phyloP scores from a whole-genome alignment of 1,140 invertebrate genomes.

The Bombus sibiricus region DNA sequence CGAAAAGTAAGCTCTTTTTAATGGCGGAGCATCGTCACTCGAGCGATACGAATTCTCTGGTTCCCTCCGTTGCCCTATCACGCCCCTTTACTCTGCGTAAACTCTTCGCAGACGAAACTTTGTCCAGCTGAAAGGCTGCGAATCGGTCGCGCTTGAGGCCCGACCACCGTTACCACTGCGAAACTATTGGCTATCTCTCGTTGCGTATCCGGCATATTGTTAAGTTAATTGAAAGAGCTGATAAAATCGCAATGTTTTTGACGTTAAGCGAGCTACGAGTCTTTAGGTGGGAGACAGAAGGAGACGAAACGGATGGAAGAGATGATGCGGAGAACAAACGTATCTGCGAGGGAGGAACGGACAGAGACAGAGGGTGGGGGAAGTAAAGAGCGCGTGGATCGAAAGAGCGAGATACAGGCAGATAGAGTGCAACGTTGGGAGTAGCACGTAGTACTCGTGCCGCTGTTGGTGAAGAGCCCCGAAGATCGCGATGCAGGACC shows the following conservation, averaged over 20 bases:
- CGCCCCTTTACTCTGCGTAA: background rate
- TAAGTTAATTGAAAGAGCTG: constrained; percentile 75
- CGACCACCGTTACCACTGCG: constrained; percentile 35
- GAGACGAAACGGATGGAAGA: constrained; percentile 12
- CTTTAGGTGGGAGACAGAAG: constrained; percentile 42
- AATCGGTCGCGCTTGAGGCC: background rate
- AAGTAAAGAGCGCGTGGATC: constrained; percentile 1
- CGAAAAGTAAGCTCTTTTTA: constrained; percentile 69
- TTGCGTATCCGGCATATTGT: constrained; percentile 75
- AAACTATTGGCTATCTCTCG: constrained; percentile 70
- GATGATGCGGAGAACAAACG: background rate
- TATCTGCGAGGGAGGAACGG: constrained; percentile 26
- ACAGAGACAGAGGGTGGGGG: background rate
- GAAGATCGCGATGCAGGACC: constrained; percentile 62
- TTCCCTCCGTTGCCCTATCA: background rate
- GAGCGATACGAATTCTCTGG: constrained; percentile 33
- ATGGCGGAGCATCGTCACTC: constrained; percentile 59
- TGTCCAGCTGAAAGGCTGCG: background rate
- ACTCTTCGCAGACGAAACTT: constrained; percentile 53
- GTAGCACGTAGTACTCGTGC: constrained; percentile 41
- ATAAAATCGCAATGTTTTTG: constrained; percentile 77
- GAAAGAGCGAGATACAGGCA: constrained; percentile 39
- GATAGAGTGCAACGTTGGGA: constrained; percentile 37
- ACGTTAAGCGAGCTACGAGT: constrained; percentile 70
- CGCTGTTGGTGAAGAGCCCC: constrained; percentile 54